Conservation (phyloP, 2,888 invertebrate species). For the Nebria salina region DNA sequence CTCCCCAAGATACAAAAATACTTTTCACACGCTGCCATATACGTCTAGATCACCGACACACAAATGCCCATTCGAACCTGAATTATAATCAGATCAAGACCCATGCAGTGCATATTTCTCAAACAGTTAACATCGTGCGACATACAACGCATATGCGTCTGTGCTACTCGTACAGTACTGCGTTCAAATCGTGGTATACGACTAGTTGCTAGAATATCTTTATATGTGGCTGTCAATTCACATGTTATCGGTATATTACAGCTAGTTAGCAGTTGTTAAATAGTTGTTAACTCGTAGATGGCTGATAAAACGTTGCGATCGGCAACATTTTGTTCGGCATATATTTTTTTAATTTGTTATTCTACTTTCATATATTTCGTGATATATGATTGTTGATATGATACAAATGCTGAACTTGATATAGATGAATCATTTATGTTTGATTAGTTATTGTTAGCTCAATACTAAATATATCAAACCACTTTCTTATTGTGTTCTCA, state of each 20-base stretch:
- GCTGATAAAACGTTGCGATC: slow-evolving; percentile 28
- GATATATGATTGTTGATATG: slow-evolving; percentile 37
- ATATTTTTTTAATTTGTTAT: slow-evolving; percentile 9
- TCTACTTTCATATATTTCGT: slow-evolving; percentile 27
- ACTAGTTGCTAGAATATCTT: slow-evolving; percentile 39
- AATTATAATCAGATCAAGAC: slow-evolving; percentile 37
- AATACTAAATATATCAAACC: background rate
- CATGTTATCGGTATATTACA: slow-evolving; percentile 61
- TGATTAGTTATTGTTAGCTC: background rate
- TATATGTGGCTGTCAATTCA: slow-evolving; percentile 59
- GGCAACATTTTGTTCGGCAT: slow-evolving; percentile 10
- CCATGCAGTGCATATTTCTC: slow-evolving; percentile 28
- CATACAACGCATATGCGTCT: background rate
- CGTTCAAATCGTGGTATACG: slow-evolving; percentile 15
- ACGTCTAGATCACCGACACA: background rate
- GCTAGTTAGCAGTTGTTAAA: slow-evolving; percentile 61
- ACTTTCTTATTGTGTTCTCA: background rate
- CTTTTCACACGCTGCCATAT: slow-evolving; percentile 39
- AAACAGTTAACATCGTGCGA: slow-evolving; percentile 7
- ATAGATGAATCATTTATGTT: background rate
- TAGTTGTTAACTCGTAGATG: slow-evolving; percentile 58
- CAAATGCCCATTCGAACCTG: slow-evolving; percentile 23
- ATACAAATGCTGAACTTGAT: slow-evolving; percentile 17
- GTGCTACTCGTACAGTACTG: background rate
- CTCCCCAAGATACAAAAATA: slow-evolving; percentile 18